These are phyloP conservation scores for Orthosia gracilis DNA, from an alignment of 2,888 invertebrate genomes.

Conservation along the genomic window DNA sequence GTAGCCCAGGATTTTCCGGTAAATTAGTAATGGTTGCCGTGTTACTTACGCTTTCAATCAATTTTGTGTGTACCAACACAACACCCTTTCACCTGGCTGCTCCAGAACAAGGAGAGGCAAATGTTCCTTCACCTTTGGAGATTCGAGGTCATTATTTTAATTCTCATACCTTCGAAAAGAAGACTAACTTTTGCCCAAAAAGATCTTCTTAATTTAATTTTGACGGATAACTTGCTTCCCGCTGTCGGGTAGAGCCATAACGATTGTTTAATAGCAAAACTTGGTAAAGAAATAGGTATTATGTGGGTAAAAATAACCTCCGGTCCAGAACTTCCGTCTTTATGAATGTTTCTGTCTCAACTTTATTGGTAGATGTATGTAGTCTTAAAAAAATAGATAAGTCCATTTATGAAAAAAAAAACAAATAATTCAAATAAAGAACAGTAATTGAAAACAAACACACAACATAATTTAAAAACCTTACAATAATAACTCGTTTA, in stretches of 20 bases:
- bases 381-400: too few species aligned
- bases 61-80: constrained; percentile 14
- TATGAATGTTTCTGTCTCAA: constrained; percentile 4
- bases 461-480: too few species aligned
- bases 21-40: constrained; percentile 29
- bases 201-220: constrained; percentile 39
- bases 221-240: constrained; percentile 35
- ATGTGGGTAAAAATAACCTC: constrained; percentile 16
- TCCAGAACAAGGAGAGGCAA: constrained; percentile 12
- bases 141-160: constrained; percentile 24
- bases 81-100: constrained; percentile 21
- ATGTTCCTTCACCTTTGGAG: constrained; percentile 35
- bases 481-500: background rate
- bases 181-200: constrained; percentile 13
- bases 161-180: background rate
- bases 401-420: too few species aligned
- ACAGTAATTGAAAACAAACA: background rate
- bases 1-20: constrained; percentile 25
- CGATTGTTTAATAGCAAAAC: constrained; percentile 37
- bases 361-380: background rate
- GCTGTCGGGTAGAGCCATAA: constrained; percentile 5
- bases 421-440: too few species aligned
- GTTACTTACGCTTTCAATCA: constrained; percentile 44
- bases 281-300: constrained; percentile 26
- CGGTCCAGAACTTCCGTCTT: background rate